A percentile compares a stretch with the other conserved stretches of the same genome.
These are phyloP conservation scores for Vidua macroura DNA, from an alignment of 2,113 vertebrate species.

Conservation along the genomic window DNA sequence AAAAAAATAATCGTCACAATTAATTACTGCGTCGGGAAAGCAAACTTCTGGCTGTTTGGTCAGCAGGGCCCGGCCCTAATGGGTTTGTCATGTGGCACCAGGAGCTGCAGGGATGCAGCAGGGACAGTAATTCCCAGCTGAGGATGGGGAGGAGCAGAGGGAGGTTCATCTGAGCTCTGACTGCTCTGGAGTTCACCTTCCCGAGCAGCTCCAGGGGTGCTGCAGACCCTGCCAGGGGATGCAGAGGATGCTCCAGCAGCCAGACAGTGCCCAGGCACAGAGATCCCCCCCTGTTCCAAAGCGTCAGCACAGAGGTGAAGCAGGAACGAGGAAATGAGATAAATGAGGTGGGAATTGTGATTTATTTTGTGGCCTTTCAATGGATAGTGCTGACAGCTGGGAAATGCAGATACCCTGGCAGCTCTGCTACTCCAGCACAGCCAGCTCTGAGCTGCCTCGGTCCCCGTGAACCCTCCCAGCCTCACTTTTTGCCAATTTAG, in stretches of 20 bases:
- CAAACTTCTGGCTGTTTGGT: neutral
- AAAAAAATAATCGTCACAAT: neutral
- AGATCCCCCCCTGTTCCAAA: neutral
- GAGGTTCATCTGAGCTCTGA: neutral
- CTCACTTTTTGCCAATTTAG: neutral
- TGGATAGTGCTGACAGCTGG: neutral
- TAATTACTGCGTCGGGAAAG: neutral
- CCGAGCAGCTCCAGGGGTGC: rapidly evolving
- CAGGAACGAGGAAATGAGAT: neutral
- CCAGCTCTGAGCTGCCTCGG: neutral
- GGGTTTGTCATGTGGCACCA: neutral
- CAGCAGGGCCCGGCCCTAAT: neutral
- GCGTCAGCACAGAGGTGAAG: rapidly evolving
- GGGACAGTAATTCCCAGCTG: neutral
- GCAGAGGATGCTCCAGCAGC: neutral
- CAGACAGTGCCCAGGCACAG: rapidly evolving
- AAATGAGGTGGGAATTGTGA: neutral
- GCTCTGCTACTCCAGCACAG: neutral
- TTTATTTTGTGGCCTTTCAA: neutral
- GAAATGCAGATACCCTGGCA: neutral
- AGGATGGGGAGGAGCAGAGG: neutral
- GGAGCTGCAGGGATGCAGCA: neutral
- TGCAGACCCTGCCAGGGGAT: neutral
- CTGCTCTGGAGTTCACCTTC: neutral
- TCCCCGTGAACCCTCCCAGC: neutral